These are phyloP conservation scores for Monopis laevigella DNA, from an alignment of 2,888 invertebrate species.

Conservation along the genomic window DNA sequence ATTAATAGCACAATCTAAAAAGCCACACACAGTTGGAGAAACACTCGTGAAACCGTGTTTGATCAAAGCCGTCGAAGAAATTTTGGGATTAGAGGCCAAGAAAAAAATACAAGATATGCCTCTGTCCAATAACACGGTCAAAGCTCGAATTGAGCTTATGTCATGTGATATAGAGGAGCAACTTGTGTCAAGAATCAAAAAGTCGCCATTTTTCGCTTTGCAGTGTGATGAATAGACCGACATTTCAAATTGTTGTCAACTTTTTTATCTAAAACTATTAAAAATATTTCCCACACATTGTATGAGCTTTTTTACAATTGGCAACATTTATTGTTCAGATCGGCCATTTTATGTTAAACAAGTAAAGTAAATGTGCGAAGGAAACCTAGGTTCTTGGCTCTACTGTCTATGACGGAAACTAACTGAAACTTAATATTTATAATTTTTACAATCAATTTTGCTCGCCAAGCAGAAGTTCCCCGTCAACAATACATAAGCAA, in stretches of 20 bases:
- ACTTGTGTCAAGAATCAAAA: slow-evolving; percentile 8
- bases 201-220: not conserved
- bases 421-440: no score
- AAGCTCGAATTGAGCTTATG: slow-evolving; percentile 6
- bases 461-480: no score
- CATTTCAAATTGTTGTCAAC: slow-evolving; percentile 7
- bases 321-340: no score
- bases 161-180: slow-evolving; percentile 7
- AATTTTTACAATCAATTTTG: no score
- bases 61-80: slow-evolving; percentile 10
- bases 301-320: no score
- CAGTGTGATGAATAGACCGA: slow-evolving; percentile 4
- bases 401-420: no score
- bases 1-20: not conserved
- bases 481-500: no score
- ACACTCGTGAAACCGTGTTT: slow-evolving; percentile 5
- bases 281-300: no score
- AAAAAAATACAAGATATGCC: slow-evolving; percentile 12
- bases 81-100: slow-evolving; percentile 6
- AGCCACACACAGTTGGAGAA: not conserved
- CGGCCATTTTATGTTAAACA: no score
- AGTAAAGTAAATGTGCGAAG: no score
- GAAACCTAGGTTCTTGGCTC: no score
- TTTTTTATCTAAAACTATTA: no score
- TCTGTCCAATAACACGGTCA: slow-evolving; percentile 7